Conservation (phyloP, 2,113 vertebrate species). For the Corythoichthys intestinalis region DNA sequence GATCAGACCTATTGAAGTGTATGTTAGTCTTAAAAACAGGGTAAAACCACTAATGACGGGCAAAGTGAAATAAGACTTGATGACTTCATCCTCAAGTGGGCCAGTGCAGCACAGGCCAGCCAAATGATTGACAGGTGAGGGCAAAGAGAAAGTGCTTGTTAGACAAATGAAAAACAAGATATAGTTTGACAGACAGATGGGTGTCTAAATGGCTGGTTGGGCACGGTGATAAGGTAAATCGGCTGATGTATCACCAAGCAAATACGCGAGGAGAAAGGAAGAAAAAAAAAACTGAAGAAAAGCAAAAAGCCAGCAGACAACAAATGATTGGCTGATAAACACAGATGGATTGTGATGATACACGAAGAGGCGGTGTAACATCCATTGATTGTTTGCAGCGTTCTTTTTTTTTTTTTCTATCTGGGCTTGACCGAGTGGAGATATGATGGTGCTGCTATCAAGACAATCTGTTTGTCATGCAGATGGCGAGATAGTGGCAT, state of each 20-base stretch:
- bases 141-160: slow-evolving; percentile 71
- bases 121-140: slow-evolving; percentile 71
- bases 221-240: slow-evolving; percentile 79
- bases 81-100: not conserved
- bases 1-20: not conserved
- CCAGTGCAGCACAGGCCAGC: slow-evolving; percentile 36
- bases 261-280: slow-evolving; percentile 69
- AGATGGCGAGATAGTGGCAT: slow-evolving; percentile 60
- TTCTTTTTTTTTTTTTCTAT: slow-evolving; percentile 57
- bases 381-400: slow-evolving; percentile 65
- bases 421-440: slow-evolving; percentile 62
- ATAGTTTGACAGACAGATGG: slow-evolving; percentile 79
- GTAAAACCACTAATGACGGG: not conserved
- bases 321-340: slow-evolving; percentile 73
- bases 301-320: slow-evolving; percentile 60
- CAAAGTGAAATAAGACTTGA: not conserved
- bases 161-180: slow-evolving; percentile 77
- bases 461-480: slow-evolving; percentile 58
- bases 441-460: slow-evolving; percentile 65
- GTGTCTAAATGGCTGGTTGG: slow-evolving; percentile 77
- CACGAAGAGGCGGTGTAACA: slow-evolving; percentile 58
- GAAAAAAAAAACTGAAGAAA: slow-evolving; percentile 50
- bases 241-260: slow-evolving; percentile 79
- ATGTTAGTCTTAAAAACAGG: not conserved
- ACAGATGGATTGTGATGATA: slow-evolving; percentile 76